A percentile compares a stretch with the other conserved stretches of the same genome.
phyloP scores from a whole-genome alignment of 1,140 invertebrate genomes.

The Rhyzopertha dominica region DNA sequence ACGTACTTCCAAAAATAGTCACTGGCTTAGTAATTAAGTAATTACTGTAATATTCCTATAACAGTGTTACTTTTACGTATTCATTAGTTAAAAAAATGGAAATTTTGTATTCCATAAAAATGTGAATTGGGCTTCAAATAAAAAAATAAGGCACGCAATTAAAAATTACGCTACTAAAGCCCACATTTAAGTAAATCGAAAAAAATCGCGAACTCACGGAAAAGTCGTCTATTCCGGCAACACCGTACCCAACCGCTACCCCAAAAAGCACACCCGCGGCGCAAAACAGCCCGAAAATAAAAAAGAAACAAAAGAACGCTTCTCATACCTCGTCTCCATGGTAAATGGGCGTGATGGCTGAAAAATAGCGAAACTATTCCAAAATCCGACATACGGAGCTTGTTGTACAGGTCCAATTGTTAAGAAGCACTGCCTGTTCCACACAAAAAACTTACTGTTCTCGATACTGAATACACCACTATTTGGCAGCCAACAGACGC shows the following conservation, averaged over 20 bases:
- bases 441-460: conserved; percentile 31
- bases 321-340: conserved; percentile 36
- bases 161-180: too few relatives aligned
- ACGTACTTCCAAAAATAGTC: too few relatives aligned
- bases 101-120: too few relatives aligned
- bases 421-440: conserved; percentile 34
- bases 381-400: conserved; percentile 40
- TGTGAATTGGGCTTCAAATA: too few relatives aligned
- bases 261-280: neutral
- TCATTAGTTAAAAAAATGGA: too few relatives aligned
- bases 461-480: conserved; percentile 17
- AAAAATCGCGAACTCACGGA: too few relatives aligned
- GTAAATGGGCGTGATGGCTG: conserved; percentile 27
- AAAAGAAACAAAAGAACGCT: neutral
- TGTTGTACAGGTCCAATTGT: conserved; percentile 31
- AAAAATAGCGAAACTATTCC: conserved; percentile 36
- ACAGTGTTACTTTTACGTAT: too few relatives aligned
- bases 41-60: too few relatives aligned
- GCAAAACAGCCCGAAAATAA: neutral
- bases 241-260: neutral
- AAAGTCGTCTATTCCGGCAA: too few relatives aligned
- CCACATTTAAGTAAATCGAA: too few relatives aligned
- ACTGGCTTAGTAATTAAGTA: too few relatives aligned
- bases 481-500: conserved; percentile 34
- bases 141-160: too few relatives aligned